A percentile compares a stretch with the other conserved stretches of the same genome.
These are phyloP conservation scores for Amphimedon queenslandica DNA, from an alignment of 37 sponge, comb jelly and placozoan genomes.

Conservation along the genomic window DNA sequence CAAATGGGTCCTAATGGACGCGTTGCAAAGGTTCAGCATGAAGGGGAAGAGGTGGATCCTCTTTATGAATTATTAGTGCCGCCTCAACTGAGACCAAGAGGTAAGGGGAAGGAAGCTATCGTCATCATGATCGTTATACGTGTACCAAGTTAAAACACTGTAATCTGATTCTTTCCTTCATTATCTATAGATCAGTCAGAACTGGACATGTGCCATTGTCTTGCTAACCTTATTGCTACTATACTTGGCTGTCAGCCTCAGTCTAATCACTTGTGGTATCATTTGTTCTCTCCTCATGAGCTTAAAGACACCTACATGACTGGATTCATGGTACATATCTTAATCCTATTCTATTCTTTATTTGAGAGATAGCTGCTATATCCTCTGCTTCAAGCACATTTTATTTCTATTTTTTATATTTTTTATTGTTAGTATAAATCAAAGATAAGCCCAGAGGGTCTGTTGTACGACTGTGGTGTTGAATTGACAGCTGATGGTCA, in stretches of 20 bases:
- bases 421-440: constrained; percentile 41
- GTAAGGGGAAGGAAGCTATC: not conserved
- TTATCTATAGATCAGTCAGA: constrained; percentile 65
- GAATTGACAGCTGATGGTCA: constrained; percentile 80
- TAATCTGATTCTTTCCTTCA: constrained; percentile 2
- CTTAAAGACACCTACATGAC: constrained; percentile 67
- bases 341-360: not conserved
- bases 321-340: constrained; percentile 69
- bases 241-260: constrained; percentile 56
- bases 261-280: constrained; percentile 75
- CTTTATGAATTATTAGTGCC: constrained; percentile 56
- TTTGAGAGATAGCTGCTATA: no score
- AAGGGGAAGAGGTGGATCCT: constrained; percentile 37
- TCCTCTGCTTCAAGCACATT: no score
- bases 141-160: constrained; percentile 3
- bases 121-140: not conserved
- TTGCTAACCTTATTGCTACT: constrained; percentile 74
- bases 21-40: not conserved
- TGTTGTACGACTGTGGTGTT: constrained; percentile 69
- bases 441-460: constrained; percentile 51
- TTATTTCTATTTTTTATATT: not conserved
- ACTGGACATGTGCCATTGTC: constrained; percentile 55
- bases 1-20: constrained; percentile 21
- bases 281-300: constrained; percentile 52
- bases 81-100: constrained; percentile 5